Evolutionary conservation across 2,888 invertebrate genomes (phyloP).

Genomic region (Torymus tubicola): DNA sequence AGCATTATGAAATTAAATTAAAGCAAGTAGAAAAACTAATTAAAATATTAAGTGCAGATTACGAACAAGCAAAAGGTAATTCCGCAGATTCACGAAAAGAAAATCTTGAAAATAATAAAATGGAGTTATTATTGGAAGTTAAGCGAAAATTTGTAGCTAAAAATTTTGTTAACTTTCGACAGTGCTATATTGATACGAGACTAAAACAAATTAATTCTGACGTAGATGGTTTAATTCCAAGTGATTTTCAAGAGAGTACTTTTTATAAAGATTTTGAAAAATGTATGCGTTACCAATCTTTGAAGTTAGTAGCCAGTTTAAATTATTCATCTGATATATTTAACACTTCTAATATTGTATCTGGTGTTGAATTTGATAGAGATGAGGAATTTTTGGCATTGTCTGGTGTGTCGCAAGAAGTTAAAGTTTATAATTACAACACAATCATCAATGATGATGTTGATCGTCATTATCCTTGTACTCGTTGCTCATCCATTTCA

Average conservation of each 20-base stretch:
- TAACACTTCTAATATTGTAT: constrained; percentile 90
- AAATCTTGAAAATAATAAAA: constrained; percentile 19
- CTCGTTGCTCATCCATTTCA: constrained; percentile 93
- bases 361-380: constrained; percentile 96
- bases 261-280: constrained; percentile 92
- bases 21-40: too few relatives aligned
- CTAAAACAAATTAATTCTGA: constrained; percentile 85
- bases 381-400: constrained; percentile 97
- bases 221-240: constrained; percentile 65
- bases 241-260: constrained; percentile 79
- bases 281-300: constrained; percentile 87
- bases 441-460: constrained; percentile 90
- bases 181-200: constrained; percentile 89
- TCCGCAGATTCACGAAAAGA: too few relatives aligned
- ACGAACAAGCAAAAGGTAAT: too few relatives aligned
- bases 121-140: constrained; percentile 79
- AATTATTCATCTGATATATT: constrained; percentile 94
- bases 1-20: too few relatives aligned
- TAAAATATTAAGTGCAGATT: too few relatives aligned
- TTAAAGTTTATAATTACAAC: constrained; percentile 94
- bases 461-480: constrained; percentile 94
- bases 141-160: constrained; percentile 87
- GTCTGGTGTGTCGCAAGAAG: constrained; percentile 95
- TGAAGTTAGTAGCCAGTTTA: constrained; percentile 90
- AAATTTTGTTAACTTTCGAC: constrained; percentile 91